Conservation (phyloP, 2,888 invertebrate species). For the Lepidonotus clava region DNA sequence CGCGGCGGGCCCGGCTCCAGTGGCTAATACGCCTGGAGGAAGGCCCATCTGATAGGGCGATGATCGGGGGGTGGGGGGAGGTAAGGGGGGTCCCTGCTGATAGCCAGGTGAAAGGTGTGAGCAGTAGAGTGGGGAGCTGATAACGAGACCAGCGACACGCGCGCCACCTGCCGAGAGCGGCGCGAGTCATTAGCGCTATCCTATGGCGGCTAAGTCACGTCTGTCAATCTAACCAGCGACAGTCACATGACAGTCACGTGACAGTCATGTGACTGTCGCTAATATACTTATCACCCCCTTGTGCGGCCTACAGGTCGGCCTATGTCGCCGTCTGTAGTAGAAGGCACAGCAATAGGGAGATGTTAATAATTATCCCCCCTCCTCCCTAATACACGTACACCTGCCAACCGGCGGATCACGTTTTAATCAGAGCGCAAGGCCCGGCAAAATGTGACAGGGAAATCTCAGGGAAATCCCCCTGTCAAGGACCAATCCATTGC, state of each 20-base stretch:
- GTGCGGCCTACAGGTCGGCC: no score
- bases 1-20: neutral
- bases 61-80: neutral
- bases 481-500: neutral
- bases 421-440: conserved; percentile 20
- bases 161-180: no score
- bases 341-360: no score
- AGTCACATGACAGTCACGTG: no score
- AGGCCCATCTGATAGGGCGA: neutral
- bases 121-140: neutral
- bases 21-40: neutral
- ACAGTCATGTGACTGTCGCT: neutral
- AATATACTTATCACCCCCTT: conserved; percentile 6
- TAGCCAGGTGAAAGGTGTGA: conserved; percentile 32
- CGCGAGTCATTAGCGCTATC: conserved; percentile 33
- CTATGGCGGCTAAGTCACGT: conserved; percentile 7
- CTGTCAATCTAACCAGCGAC: neutral
- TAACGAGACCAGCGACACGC: no score
- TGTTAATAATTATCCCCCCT: no score
- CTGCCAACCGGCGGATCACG: conserved; percentile 5
- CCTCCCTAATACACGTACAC: conserved; percentile 15
- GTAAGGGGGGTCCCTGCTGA: conserved; percentile 2
- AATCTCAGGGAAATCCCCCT: neutral
- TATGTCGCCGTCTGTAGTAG: no score
- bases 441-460: neutral